Evolutionary conservation across 35 echinoderm and acorn worm genomes (phyloP).

Genomic region (Ophiothrix spiculata): DNA sequence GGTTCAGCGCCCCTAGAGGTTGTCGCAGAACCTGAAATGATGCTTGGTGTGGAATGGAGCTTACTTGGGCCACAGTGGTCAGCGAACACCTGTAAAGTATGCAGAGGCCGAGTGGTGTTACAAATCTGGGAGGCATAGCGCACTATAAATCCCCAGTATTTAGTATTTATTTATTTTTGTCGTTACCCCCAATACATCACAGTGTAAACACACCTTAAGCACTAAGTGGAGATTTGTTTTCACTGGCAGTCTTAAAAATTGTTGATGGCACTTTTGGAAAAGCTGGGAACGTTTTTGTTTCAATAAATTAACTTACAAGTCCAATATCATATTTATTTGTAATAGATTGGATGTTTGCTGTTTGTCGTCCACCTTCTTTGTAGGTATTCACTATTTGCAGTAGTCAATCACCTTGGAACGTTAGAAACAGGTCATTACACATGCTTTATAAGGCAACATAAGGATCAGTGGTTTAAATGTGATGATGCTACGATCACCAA

Average conservation of each 20-base stretch:
- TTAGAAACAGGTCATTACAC: constrained; percentile 97
- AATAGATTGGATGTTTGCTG: not conserved
- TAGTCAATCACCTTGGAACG: constrained; percentile 95
- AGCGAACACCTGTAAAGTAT: too few species aligned
- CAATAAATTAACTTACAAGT: not conserved
- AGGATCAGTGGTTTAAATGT: constrained; percentile 99
- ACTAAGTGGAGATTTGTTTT: not conserved
- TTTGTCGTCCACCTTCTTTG: constrained; percentile 19
- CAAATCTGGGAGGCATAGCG: too few species aligned
- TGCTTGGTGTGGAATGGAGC: too few species aligned
- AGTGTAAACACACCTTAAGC: too few species aligned
- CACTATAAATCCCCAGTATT: too few species aligned
- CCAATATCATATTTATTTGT: not conserved
- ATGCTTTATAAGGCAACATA: constrained; percentile 91
- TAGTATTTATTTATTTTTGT: too few species aligned
- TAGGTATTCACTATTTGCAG: constrained; percentile 99
- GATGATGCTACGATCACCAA: constrained; percentile 95
- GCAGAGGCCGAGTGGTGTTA: too few species aligned
- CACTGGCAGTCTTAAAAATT: not conserved
- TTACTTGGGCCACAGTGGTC: too few species aligned
- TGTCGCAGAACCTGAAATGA: too few species aligned
- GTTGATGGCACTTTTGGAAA: not conserved
- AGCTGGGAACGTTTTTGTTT: not conserved
- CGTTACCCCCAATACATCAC: too few species aligned
- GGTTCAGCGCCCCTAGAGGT: too few species aligned